phyloP scores from a whole-genome alignment of 1,140 invertebrate species.

The Homalodisca vitripennis region DNA sequence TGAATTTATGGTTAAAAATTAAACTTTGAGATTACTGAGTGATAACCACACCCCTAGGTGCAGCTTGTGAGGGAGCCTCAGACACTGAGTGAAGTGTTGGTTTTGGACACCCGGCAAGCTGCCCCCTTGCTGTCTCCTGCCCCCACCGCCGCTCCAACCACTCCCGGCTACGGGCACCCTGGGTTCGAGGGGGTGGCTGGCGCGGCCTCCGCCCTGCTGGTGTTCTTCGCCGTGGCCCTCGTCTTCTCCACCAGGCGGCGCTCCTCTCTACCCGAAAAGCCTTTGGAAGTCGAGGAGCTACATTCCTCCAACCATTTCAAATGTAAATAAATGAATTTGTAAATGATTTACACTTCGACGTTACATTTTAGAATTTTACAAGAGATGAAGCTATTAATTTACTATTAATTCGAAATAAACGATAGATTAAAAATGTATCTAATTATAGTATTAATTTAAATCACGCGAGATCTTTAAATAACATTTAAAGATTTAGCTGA shows the following conservation, averaged over 20 bases:
- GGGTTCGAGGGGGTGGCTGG: slow-evolving; percentile 24
- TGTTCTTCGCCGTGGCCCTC: slow-evolving; percentile 24
- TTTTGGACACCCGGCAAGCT: slow-evolving; percentile 39
- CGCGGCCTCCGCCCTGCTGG: slow-evolving; percentile 21
- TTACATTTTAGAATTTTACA: too few relatives aligned
- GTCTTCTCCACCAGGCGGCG: slow-evolving; percentile 5
- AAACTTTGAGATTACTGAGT: too few relatives aligned
- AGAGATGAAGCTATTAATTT: too few relatives aligned
- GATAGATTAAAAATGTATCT: too few relatives aligned
- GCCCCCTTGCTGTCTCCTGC: slow-evolving; percentile 20
- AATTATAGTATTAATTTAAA: too few relatives aligned
- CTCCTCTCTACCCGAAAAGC: not conserved
- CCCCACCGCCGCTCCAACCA: not conserved
- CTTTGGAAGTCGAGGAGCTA: not conserved
- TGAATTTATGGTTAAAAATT: too few relatives aligned
- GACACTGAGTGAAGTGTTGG: slow-evolving; percentile 35
- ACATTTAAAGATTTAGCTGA: too few relatives aligned
- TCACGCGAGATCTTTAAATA: too few relatives aligned
- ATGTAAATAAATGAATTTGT: not conserved
- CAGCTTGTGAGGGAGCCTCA: slow-evolving; percentile 15
- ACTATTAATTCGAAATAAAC: too few relatives aligned
- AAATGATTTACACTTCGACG: too few relatives aligned
- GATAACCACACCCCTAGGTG: too few relatives aligned
- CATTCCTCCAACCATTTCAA: not conserved
- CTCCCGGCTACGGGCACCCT: slow-evolving; percentile 22